Conservation (phyloP, 23 tunicate genomes). For the Oikopleura vanhoeffeni region DNA sequence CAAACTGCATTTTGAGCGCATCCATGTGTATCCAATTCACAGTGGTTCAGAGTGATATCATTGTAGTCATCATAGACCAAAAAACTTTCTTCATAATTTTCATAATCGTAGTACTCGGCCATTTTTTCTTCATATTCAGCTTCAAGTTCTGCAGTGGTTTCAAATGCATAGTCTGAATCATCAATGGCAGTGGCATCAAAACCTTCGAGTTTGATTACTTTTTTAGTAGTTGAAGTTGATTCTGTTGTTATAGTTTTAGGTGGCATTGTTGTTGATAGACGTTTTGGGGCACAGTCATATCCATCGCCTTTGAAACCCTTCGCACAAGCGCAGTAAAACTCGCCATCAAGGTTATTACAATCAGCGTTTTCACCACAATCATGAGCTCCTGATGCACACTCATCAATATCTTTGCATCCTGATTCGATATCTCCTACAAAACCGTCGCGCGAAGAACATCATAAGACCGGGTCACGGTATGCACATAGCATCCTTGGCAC, state of each 20-base stretch:
- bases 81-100: conserved; percentile 6
- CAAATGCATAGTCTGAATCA: background rate
- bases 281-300: conserved; percentile 16
- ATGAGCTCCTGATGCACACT: no score
- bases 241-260: background rate
- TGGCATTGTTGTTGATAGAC: no score
- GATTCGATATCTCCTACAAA: no score
- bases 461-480: no score
- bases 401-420: no score
- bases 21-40: no score
- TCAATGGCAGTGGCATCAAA: background rate
- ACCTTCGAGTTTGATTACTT: background rate
- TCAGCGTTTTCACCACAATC: no score
- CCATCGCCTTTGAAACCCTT: background rate
- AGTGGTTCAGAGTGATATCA: no score
- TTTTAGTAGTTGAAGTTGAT: background rate
- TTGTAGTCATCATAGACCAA: no score
- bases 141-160: background rate
- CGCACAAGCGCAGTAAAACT: background rate
- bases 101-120: conserved; percentile 7
- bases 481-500: background rate
- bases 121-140: background rate
- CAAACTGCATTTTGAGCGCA: no score
- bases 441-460: no score
- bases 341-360: background rate